Evolutionary conservation across 64 coral and sea anemone genomes (phyloP), one percentile per base, ranked within the genome.

Genomic region (Dendrophyllia cribrosa): DNA sequence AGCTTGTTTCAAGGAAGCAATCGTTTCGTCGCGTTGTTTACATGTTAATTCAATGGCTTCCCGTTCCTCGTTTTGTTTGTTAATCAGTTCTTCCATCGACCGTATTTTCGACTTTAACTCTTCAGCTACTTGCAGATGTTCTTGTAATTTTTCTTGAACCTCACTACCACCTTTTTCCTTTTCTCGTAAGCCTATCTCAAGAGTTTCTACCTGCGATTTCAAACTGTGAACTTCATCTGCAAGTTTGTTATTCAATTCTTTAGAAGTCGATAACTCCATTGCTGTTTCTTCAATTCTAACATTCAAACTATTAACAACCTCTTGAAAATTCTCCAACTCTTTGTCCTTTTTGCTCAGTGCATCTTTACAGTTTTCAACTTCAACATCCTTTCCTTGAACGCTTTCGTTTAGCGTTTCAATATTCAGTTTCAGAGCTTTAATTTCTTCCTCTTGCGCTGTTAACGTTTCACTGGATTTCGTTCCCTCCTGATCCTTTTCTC

Each of bases 271-370:
- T 60, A 89, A 72, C 24, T 96, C 91, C 85, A 86, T 82, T 6
- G 88, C 68, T 0, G 78, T 86, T 82, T 62, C 63, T 70, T 89
- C 87, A 0, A 97, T 19, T 78, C 89, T 97, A 45, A 65, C 82
- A 66, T 94, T 90, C 4, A 96, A 90, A 55, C 88, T 78, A 8
- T 86, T 69, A 25, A 94, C 82, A 66, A 97, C 74, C 14, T 81
- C 79, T 61, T 97, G 63, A 43, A 75, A 97, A 43, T 91, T 87
- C 51, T 96, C 78, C 60, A 93, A 51, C 19, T 97, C 95, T 52
- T 94, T 87, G 11, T 96, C 90, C 22, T 90, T 82, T 84, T 76
- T 76, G n/a, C 9, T 65, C 4, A 88, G 43, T 12, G 69, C 69
- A 20, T 94, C 76, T 44, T 75, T 88, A 46, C 34, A 91, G n/a